Percentiles rank a stretch among this genome's conserved stretches.
phyloP scores from a whole-genome alignment of 2,797 vertebrate species.

The Myotis daubentonii region DNA sequence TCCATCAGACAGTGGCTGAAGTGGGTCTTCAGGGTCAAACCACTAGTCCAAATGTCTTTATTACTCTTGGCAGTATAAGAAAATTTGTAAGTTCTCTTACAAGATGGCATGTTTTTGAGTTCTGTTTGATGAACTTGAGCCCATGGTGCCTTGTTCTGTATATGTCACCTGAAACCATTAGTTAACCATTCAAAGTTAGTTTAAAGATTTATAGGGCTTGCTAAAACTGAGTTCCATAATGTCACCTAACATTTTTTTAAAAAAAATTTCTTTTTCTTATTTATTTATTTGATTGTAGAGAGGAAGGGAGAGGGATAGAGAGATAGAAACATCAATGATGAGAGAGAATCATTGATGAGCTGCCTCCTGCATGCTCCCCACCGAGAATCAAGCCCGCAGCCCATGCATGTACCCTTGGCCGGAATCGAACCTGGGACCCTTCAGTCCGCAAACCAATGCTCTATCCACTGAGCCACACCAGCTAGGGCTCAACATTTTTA shows the following conservation, averaged over 20 bases:
- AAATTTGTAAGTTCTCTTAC: not conserved
- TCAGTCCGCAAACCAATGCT: too few species aligned
- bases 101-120: not conserved
- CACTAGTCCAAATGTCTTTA: not conserved
- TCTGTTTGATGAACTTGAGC: not conserved
- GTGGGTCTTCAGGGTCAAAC: not conserved
- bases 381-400: too few species aligned
- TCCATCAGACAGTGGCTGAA: constrained; percentile 14
- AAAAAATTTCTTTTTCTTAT: too few species aligned
- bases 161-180: constrained; percentile 12
- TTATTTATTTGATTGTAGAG: too few species aligned
- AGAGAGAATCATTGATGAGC: too few species aligned
- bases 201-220: constrained; percentile 48
- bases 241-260: not conserved
- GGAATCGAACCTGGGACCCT: too few species aligned
- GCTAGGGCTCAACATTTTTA: not conserved
- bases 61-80: constrained; percentile 34
- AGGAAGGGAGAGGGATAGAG: too few species aligned
- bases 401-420: too few species aligned
- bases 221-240: constrained; percentile 25
- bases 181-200: constrained; percentile 40
- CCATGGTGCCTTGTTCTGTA: not conserved
- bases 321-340: too few species aligned
- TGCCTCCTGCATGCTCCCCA: too few species aligned
- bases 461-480: too few species aligned